phyloP scores from a whole-genome alignment of 2,888 invertebrate genomes.

The Meghimatium bilineatum region DNA sequence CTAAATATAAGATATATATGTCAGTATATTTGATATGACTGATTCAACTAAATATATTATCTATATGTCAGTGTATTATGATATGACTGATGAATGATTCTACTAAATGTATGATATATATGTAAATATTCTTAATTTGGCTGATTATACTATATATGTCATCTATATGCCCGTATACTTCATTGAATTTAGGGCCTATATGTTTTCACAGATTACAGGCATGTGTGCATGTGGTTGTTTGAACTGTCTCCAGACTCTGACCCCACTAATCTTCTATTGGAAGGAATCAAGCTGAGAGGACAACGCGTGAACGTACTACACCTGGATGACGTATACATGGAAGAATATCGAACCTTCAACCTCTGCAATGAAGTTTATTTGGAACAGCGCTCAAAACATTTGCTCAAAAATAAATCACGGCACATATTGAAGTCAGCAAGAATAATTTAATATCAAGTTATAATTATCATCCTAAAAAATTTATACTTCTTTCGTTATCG shows the following conservation, averaged over 20 bases:
- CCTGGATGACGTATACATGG: constrained; percentile 39
- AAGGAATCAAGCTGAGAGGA: constrained; percentile 21
- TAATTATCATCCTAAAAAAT: too few relatives aligned
- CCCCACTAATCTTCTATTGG: background rate
- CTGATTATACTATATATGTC: too few relatives aligned
- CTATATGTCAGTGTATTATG: too few relatives aligned
- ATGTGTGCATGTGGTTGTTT: constrained; percentile 35
- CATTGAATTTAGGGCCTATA: too few relatives aligned
- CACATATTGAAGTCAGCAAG: background rate
- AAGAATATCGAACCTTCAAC: constrained; percentile 26
- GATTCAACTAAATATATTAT: too few relatives aligned
- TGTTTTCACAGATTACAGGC: constrained; percentile 8
- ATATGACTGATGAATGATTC: too few relatives aligned
- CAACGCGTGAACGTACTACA: constrained; percentile 12
- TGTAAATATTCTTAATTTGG: too few relatives aligned
- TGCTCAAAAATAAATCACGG: background rate
- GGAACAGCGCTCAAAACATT: constrained; percentile 24
- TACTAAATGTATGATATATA: too few relatives aligned
- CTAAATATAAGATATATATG: too few relatives aligned
- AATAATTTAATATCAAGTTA: background rate
- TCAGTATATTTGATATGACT: too few relatives aligned
- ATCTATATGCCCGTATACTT: too few relatives aligned
- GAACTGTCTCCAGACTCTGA: constrained; percentile 7
- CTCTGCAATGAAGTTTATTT: constrained; percentile 21
- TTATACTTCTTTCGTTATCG: too few relatives aligned